Evolutionary conservation across 1,140 invertebrate species (phyloP).

Genomic region (Rhagoletis zephyria): DNA sequence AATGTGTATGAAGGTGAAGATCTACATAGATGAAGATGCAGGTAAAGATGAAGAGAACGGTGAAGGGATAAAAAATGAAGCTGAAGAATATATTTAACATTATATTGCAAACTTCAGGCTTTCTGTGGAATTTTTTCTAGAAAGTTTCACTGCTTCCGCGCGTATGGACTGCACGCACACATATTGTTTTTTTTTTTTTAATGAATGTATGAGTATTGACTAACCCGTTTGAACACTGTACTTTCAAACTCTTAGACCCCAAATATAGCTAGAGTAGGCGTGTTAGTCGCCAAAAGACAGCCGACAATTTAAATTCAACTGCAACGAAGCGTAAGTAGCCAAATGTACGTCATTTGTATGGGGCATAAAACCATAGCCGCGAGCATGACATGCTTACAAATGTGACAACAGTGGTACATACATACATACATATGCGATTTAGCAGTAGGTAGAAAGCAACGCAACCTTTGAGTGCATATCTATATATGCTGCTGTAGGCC

Average conservation of each 20-base stretch:
- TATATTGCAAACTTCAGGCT: too few species aligned
- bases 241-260: not conserved
- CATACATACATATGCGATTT: not conserved
- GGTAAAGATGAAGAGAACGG: too few species aligned
- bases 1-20: too few species aligned
- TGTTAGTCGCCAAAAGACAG: not conserved
- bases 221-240: not conserved
- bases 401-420: not conserved
- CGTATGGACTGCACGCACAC: too few species aligned
- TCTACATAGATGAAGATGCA: too few species aligned
- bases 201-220: not conserved
- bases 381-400: constrained; percentile 35
- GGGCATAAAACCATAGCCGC: not conserved
- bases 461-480: not conserved
- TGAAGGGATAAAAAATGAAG: too few species aligned
- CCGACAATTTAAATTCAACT: constrained; percentile 42
- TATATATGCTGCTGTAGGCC: not conserved
- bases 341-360: constrained; percentile 19
- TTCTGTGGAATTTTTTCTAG: too few species aligned
- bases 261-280: not conserved
- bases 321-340: constrained; percentile 43
- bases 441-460: not conserved
- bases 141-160: too few species aligned
- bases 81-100: too few species aligned
- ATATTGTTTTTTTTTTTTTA: too few species aligned